Percentiles rank a stretch among this genome's conserved stretches.
Evolutionary conservation across 2,888 invertebrate species (phyloP).

Genomic region (Cerastis leucographa): DNA sequence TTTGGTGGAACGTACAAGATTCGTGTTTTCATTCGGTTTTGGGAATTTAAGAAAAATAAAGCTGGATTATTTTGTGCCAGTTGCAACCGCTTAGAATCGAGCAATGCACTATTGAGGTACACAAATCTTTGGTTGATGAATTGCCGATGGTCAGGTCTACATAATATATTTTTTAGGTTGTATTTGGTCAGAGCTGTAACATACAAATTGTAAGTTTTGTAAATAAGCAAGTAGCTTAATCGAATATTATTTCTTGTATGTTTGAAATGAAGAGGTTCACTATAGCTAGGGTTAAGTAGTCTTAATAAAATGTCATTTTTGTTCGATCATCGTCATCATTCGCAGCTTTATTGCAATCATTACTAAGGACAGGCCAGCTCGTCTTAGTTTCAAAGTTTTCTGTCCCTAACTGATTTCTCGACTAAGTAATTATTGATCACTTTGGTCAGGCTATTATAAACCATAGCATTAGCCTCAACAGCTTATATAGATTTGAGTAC

Average conservation of each 20-base stretch:
- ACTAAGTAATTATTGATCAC: not conserved
- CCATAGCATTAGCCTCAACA: not conserved
- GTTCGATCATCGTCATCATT: too few relatives aligned
- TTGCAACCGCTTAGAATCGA: not conserved
- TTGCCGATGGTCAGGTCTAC: not conserved
- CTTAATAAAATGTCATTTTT: not conserved
- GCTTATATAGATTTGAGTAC: conserved; percentile 5
- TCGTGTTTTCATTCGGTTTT: conserved; percentile 49
- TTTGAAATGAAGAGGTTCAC: not conserved
- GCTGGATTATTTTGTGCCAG: conserved; percentile 16
- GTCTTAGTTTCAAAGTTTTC: not conserved
- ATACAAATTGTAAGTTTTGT: not conserved
- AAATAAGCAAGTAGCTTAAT: not conserved
- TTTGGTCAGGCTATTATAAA: not conserved
- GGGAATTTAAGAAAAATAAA: conserved; percentile 39
- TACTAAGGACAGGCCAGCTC: not conserved
- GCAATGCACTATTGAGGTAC: not conserved
- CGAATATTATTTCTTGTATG: not conserved
- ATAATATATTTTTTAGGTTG: not conserved
- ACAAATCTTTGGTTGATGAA: not conserved
- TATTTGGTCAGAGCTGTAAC: not conserved
- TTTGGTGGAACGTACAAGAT: conserved; percentile 61
- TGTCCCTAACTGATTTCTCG: not conserved
- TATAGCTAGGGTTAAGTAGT: not conserved
- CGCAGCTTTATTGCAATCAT: not conserved